Conservation (phyloP, 2,888 invertebrate genomes). For the Epinotia demarniana region DNA sequence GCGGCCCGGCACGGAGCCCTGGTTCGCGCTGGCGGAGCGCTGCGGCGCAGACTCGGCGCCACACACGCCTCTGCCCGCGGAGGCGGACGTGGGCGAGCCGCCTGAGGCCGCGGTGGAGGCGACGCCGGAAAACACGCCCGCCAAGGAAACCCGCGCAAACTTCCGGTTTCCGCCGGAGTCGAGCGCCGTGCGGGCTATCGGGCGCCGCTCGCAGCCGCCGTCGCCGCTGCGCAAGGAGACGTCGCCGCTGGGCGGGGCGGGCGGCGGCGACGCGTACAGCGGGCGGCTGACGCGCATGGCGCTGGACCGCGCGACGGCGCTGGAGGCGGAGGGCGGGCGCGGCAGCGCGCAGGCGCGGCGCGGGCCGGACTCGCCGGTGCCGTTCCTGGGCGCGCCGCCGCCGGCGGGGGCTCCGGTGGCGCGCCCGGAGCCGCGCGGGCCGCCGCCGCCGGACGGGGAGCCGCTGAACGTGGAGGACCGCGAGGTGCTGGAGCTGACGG, state of each 20-base stretch:
- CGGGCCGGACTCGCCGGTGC: slow-evolving; percentile 74
- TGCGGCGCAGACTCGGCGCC: slow-evolving; percentile 78
- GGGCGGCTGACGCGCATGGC: slow-evolving; percentile 78
- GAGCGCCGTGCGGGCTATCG: slow-evolving; percentile 87
- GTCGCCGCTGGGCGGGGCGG: slow-evolving; percentile 79
- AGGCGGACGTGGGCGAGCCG: slow-evolving; percentile 80
- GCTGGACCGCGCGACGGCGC: slow-evolving; percentile 72
- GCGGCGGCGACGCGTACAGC: slow-evolving; percentile 58
- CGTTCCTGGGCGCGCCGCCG: slow-evolving; percentile 70
- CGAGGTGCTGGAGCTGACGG: slow-evolving; percentile 64
- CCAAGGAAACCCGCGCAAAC: slow-evolving; percentile 85
- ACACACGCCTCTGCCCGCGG: slow-evolving; percentile 79
- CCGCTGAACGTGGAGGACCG: slow-evolving; percentile 74
- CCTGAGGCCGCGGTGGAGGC: slow-evolving; percentile 96
- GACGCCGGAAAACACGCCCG: slow-evolving; percentile 94
- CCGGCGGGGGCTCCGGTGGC: slow-evolving; percentile 65
- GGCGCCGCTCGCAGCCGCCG: slow-evolving; percentile 86
- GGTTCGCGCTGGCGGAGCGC: slow-evolving; percentile 76
- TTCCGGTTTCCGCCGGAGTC: slow-evolving; percentile 85
- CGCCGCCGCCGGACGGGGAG: slow-evolving; percentile 48
- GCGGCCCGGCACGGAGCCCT: slow-evolving; percentile 74
- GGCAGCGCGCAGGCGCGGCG: slow-evolving; percentile 41
- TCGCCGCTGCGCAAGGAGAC: slow-evolving; percentile 88
- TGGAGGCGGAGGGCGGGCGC: slow-evolving; percentile 58
- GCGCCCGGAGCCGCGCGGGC: slow-evolving; percentile 59